Evolutionary conservation across 2,797 vertebrate genomes (phyloP).

Genomic region (Catamblyrhynchus diadema): DNA sequence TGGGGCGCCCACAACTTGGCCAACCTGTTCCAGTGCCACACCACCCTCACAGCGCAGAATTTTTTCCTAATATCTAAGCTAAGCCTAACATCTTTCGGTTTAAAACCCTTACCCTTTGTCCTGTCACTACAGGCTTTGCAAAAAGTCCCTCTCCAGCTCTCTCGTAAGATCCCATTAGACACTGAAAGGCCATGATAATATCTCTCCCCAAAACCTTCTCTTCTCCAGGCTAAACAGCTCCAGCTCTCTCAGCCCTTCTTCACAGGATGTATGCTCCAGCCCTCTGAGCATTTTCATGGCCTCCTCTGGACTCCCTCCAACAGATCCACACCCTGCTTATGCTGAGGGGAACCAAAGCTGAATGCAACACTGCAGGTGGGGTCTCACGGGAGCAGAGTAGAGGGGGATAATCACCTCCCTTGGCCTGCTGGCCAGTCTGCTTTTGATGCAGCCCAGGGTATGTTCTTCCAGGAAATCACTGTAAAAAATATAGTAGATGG

Average conservation of each 20-base stretch:
- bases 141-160: background rate
- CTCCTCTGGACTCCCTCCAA: background rate
- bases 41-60: background rate
- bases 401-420: background rate
- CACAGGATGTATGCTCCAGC: background rate
- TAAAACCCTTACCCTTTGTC: background rate
- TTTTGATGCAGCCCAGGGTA: background rate
- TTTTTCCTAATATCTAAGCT: background rate
- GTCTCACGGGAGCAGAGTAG: accelerated
- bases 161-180: background rate
- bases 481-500: background rate
- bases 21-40: background rate
- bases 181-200: background rate
- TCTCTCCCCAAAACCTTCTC: background rate
- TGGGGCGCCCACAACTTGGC: background rate
- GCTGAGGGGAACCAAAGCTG: accelerated
- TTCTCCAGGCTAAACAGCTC: background rate
- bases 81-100: background rate
- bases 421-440: background rate
- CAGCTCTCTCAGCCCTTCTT: background rate
- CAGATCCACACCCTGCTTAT: background rate
- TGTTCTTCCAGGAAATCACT: background rate
- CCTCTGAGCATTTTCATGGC: background rate
- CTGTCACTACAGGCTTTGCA: background rate
- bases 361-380: accelerated